Evolutionary conservation across 1,140 invertebrate genomes (phyloP).

Genomic region (Akabosia matsudoensis): DNA sequence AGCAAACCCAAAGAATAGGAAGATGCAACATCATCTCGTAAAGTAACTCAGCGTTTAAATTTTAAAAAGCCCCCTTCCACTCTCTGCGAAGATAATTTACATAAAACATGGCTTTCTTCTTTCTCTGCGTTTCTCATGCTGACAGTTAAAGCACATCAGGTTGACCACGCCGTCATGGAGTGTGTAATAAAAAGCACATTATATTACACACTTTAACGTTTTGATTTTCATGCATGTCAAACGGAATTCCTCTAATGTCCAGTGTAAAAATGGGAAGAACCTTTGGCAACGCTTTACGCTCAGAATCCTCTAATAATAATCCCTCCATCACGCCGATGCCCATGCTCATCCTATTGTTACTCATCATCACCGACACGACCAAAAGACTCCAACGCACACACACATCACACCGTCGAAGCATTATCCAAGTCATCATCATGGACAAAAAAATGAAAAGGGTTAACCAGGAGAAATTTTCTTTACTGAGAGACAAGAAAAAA

Average conservation of each 20-base stretch:
- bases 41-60: too few relatives aligned
- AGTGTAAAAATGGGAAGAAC: neutral
- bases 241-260: neutral
- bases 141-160: neutral
- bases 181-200: slow-evolving; percentile 1
- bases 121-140: slow-evolving; percentile 1
- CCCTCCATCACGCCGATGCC: neutral
- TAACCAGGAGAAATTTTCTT: slow-evolving; percentile 2
- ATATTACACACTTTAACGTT: slow-evolving; percentile 3
- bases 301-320: neutral
- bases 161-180: neutral
- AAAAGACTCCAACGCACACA: neutral
- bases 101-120: slow-evolving; percentile 23
- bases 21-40: neutral
- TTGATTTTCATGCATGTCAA: neutral
- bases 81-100: neutral
- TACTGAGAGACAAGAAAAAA: neutral
- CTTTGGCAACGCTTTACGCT: neutral
- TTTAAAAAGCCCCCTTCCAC: neutral
- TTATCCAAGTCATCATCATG: neutral
- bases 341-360: neutral
- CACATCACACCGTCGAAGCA: neutral
- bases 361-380: neutral
- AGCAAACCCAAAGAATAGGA: neutral
- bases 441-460: neutral